Evolutionary conservation across 2,797 vertebrate genomes (phyloP), one percentile per base, ranked within the genome.

Genomic region (Tadarida brasiliensis): DNA sequence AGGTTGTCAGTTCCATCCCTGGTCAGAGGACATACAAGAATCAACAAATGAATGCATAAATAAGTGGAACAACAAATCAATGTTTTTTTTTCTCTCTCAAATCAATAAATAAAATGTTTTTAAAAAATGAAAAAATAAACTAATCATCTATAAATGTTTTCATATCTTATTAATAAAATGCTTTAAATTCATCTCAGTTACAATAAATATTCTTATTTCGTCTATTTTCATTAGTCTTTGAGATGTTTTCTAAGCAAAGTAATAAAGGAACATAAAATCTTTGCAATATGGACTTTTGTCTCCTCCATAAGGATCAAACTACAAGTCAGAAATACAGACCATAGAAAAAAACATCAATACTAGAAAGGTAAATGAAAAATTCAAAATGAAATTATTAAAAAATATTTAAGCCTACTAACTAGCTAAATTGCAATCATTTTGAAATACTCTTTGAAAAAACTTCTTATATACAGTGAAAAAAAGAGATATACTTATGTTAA

Each of bases 211-310:
- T 90, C 49, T 87, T 81, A 83, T 86, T 82, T 92, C 17, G 89
- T 92, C 30, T 78, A 67, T 84, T 94, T 94, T 39, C 24, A 88
- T 90, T 80, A 94, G 2, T 82, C n/a, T 59, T 93, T 94, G 57
- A 94, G 85, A 93, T 92, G 49, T 78, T 86, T 96, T 82, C 57
- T 65, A 71, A 90, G 30, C 16, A 73, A 97, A 82, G 2, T 63
- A 93, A 91, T 20, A 88, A 77, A 95, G 9, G 28, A 93, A 94
- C 49, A 93, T 71, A 92, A 95, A 95, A 57, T 76, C 0, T n/a
- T 59, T 65, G 1, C 88, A 92, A 94, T 68, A 44, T 10, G 33
- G 11, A 20, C 22, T 85, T 74, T 67, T 95, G 8, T 68, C 54
- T 84, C 87, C 73, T 73, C 39, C 26, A 80, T 49, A 61, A 87